phyloP scores from a whole-genome alignment of 1,140 invertebrate species.

The Apis mellifera region DNA sequence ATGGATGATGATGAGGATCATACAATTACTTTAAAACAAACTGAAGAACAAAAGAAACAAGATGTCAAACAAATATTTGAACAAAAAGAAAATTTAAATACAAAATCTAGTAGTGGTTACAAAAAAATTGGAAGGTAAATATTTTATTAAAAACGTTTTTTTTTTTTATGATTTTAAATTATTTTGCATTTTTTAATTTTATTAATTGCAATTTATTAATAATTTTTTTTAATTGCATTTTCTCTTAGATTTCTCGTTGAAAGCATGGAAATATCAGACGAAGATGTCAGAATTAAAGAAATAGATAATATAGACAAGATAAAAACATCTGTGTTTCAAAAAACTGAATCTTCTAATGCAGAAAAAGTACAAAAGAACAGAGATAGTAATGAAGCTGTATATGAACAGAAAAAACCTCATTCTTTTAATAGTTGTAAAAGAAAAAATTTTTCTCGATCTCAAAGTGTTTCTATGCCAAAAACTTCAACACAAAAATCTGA shows the following conservation, averaged over 20 bases:
- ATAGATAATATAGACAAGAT: constrained; percentile 63
- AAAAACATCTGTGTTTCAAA: constrained; percentile 44
- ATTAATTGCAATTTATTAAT: too few relatives aligned
- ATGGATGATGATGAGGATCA: constrained; percentile 79
- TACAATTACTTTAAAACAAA: constrained; percentile 76
- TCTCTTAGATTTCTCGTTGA: constrained; percentile 75
- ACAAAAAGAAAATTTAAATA: constrained; percentile 64
- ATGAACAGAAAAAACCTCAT: constrained; percentile 7
- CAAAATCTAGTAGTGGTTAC: constrained; percentile 69
- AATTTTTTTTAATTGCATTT: not conserved
- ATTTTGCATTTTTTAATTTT: too few relatives aligned
- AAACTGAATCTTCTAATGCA: constrained; percentile 31
- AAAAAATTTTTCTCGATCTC: constrained; percentile 73
- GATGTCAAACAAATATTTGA: constrained; percentile 78
- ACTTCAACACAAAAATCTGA: constrained; percentile 49
- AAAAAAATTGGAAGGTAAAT: constrained; percentile 79
- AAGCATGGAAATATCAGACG: constrained; percentile 77
- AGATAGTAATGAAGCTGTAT: constrained; percentile 17
- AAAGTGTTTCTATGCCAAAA: constrained; percentile 76
- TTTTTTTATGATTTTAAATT: not conserved
- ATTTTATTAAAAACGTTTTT: not conserved
- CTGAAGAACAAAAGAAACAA: constrained; percentile 77
- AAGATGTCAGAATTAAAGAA: constrained; percentile 78
- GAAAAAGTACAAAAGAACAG: constrained; percentile 42
- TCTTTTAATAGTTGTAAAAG: constrained; percentile 47